Conservation (phyloP, 1,140 invertebrate genomes). For the Zaprionus capensis region DNA sequence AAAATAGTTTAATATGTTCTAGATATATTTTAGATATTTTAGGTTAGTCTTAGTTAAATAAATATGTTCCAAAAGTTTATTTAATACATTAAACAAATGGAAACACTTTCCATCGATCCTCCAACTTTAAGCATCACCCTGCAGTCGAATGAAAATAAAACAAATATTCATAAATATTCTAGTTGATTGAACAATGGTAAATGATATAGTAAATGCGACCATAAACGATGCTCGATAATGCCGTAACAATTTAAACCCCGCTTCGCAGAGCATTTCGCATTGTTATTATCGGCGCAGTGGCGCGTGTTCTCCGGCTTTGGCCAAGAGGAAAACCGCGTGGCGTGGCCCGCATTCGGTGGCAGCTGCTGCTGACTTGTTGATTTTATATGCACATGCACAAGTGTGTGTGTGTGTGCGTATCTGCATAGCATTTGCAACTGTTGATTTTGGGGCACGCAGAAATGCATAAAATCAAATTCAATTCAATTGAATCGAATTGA, state of each 20-base stretch:
- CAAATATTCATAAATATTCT: background rate
- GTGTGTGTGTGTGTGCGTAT: slow-evolving; percentile 13
- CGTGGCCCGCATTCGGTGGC: slow-evolving; percentile 37
- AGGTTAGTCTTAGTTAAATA: background rate
- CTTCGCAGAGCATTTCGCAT: slow-evolving; percentile 35
- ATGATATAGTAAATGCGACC: background rate
- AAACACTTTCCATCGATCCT: background rate
- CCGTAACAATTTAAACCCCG: background rate
- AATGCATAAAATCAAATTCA: slow-evolving; percentile 45
- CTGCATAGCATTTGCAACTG: slow-evolving; percentile 48
- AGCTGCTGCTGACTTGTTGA: slow-evolving; percentile 48
- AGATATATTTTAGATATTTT: no score
- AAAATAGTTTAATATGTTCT: no score
- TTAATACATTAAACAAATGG: slow-evolving; percentile 6
- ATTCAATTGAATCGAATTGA: slow-evolving; percentile 39
- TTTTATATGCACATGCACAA: slow-evolving; percentile 24
- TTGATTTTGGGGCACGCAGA: slow-evolving; percentile 40
- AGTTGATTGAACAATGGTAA: background rate
- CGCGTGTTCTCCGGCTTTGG: slow-evolving; percentile 24
- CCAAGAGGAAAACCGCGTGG: slow-evolving; percentile 24
- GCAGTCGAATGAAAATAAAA: background rate
- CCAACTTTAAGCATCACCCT: background rate
- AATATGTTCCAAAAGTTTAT: background rate
- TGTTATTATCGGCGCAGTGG: slow-evolving; percentile 53
- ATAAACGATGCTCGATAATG: slow-evolving; percentile 1